Base-by-base conservation (phyloP, 2,113 vertebrate genomes). In the Oryzias curvinotus region DNA sequence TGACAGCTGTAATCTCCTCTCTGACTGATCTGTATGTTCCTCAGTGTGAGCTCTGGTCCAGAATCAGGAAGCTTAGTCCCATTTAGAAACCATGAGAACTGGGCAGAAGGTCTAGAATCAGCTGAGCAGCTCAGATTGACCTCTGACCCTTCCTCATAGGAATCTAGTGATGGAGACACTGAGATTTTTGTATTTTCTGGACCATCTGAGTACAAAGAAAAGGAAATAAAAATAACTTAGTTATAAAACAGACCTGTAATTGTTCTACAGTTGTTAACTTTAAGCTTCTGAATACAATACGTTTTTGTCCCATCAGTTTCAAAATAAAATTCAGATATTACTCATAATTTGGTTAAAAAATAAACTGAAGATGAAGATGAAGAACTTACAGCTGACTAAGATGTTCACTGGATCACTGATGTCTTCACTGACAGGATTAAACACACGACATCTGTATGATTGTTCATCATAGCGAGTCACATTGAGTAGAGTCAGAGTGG, bases 1-100 rank as follows among this genome's bases (percentile, higher is more conserved):
- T 49, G 62, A 68, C 88, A 90, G 69, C 64, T 87, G 80, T 90
- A 88, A 54, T 54, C 71, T 14, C 85, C 88, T 54, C 58, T 85
- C 43, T 87, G 71, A 65, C 0, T 63, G 43, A 4, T n/a, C 70
- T 83, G 62, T 65, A 85, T 65, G 50, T 65, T 65, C 19, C n/a
- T 25, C 52, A 65, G 52, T 0, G 15, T 56, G 45, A 65, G 30
- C 1, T 25, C 19, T 42, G 62, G 12, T 42, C 62, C 45, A 25
- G 5, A 17, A 15, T 17, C 45, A 25, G 18, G 1, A 26, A 49
- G 28, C 7, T n/a, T 7, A 10, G 5, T 18, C 42, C 28, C 7
- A 65, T 56, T 42, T 36, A 85, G 30, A 70, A 75, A 50, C 86
- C 87, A 89, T 2, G n/a, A 14, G 75, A 75, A 69, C 12, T 30